These are phyloP conservation scores for Apocrypta bakeri DNA, from an alignment of 1,140 invertebrate genomes.

Conservation along the genomic window DNA sequence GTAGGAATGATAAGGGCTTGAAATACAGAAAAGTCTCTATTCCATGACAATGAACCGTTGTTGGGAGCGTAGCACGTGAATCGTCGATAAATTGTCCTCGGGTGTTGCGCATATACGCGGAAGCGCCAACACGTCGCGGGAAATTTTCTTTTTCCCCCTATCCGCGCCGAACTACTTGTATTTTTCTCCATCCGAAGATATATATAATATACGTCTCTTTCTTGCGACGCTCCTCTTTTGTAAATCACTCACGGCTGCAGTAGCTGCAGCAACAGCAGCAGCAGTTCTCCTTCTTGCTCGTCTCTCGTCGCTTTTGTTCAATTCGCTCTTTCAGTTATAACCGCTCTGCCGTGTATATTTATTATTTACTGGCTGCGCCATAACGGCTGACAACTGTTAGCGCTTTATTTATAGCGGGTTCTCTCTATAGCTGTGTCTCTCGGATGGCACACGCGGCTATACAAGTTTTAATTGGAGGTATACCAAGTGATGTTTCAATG, in stretches of 20 bases:
- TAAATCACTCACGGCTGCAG: constrained; percentile 13
- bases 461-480: constrained; percentile 14
- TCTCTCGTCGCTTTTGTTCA: constrained; percentile 8
- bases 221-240: background rate
- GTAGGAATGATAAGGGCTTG: background rate
- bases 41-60: background rate
- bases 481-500: background rate
- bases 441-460: background rate
- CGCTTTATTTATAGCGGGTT: constrained; percentile 36
- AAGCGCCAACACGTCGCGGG: background rate
- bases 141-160: background rate
- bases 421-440: background rate
- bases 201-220: background rate
- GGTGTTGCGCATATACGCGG: background rate
- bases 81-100: background rate
- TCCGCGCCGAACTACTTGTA: background rate
- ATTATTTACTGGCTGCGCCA: constrained; percentile 33
- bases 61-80: background rate
- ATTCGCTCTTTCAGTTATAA: background rate
- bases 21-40: background rate
- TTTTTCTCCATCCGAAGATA: background rate
- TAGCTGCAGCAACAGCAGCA: background rate
- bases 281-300: background rate
- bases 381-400: background rate
- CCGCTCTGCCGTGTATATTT: background rate